Evolutionary conservation across 1,140 invertebrate genomes (phyloP).

Genomic region (Protaetia brevitarsis): DNA sequence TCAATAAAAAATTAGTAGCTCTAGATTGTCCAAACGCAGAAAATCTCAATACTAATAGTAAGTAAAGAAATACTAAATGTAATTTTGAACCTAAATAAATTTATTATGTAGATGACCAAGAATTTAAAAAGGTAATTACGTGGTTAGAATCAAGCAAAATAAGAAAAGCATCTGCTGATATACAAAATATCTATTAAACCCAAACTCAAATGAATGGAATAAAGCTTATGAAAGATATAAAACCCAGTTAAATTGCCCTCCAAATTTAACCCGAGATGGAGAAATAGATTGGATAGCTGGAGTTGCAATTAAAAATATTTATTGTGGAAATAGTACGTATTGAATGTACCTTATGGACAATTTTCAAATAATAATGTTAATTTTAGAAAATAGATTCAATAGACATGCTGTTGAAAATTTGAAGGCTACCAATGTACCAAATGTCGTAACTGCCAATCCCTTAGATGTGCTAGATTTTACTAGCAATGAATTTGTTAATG

Average conservation of each 20-base stretch:
- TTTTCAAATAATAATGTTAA: constrained; percentile 33
- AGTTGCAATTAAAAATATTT: constrained; percentile 78
- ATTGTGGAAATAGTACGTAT: constrained; percentile 72
- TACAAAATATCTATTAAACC: constrained; percentile 69
- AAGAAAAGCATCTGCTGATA: constrained; percentile 81
- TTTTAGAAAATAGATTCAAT: constrained; percentile 71
- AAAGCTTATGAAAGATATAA: constrained; percentile 74
- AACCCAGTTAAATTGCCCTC: constrained; percentile 66
- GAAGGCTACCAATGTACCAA: constrained; percentile 58
- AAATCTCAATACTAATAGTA: constrained; percentile 65
- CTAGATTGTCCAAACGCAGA: constrained; percentile 72
- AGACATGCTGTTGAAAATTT: constrained; percentile 61
- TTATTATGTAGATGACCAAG: constrained; percentile 65
- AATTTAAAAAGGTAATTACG: constrained; percentile 74
- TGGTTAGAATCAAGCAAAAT: constrained; percentile 97
- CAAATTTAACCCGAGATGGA: constrained; percentile 53
- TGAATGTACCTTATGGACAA: constrained; percentile 19
- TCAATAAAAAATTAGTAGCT: constrained; percentile 47
- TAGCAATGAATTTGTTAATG: constrained; percentile 77
- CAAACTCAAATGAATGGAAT: constrained; percentile 65
- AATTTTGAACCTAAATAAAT: constrained; percentile 29
- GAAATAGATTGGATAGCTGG: constrained; percentile 84
- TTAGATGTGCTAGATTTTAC: constrained; percentile 81
- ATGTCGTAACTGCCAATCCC: constrained; percentile 74
- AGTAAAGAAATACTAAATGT: constrained; percentile 37